These are phyloP conservation scores for Cavia aperea DNA, from an alignment of 2,113 vertebrate species.

Conservation along the genomic window DNA sequence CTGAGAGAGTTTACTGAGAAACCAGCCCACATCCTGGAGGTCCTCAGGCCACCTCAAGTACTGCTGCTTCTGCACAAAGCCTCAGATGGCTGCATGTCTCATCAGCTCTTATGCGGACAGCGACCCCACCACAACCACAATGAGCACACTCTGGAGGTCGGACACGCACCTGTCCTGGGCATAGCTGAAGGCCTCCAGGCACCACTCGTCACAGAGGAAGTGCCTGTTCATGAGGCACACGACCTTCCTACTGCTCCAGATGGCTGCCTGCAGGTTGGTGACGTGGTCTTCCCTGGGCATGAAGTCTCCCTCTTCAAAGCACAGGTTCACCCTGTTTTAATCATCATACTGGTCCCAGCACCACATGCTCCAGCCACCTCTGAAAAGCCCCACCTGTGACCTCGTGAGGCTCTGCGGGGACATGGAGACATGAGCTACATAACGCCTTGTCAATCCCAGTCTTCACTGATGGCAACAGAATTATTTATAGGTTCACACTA, in stretches of 20 bases:
- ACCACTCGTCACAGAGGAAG: conserved; percentile 92
- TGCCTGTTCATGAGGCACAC: conserved; percentile 86
- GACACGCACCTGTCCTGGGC: conserved; percentile 82
- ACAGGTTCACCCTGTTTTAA: conserved; percentile 82
- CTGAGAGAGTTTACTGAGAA: conserved; percentile 80
- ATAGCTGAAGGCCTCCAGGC: conserved; percentile 87
- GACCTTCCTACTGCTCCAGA: conserved; percentile 86
- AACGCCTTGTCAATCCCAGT: too few relatives aligned
- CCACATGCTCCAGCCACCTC: too few relatives aligned
- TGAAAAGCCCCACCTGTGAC: too few relatives aligned
- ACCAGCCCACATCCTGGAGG: conserved; percentile 86
- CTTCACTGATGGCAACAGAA: too few relatives aligned
- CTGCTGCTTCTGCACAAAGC: conserved; percentile 78
- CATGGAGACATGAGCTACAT: too few relatives aligned
- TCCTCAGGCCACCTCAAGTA: conserved; percentile 90
- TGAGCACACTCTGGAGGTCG: conserved; percentile 79
- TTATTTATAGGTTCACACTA: too few relatives aligned
- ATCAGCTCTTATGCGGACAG: conserved; percentile 86
- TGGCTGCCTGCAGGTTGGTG: conserved; percentile 83
- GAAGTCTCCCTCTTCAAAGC: conserved; percentile 93
- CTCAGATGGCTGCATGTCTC: conserved; percentile 78
- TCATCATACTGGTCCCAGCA: conserved; percentile 77
- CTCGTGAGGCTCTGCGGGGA: too few relatives aligned
- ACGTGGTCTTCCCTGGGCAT: conserved; percentile 86
- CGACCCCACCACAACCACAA: conserved; percentile 84